phyloP scores from a whole-genome alignment of 2,113 vertebrate genomes.

The Camarhynchus parvulus region DNA sequence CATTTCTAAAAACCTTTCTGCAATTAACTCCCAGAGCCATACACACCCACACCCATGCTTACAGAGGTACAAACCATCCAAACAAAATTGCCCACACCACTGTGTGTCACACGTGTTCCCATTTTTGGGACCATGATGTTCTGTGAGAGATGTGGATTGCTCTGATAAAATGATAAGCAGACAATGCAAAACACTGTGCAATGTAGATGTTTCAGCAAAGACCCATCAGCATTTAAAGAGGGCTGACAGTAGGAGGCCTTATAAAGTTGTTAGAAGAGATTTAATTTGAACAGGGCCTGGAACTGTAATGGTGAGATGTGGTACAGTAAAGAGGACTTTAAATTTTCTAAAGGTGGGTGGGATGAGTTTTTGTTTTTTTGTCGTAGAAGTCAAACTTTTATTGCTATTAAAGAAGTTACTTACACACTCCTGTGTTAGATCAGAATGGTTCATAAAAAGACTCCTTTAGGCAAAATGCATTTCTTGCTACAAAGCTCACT shows the following conservation, averaged over 20 bases:
- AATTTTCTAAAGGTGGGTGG: not conserved
- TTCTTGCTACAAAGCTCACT: not conserved
- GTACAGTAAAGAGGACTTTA: not conserved
- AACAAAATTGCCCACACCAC: not conserved
- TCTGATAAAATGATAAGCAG: not conserved
- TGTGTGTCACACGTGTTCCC: not conserved
- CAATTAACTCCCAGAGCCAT: not conserved
- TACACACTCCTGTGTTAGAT: not conserved
- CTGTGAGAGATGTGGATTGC: not conserved
- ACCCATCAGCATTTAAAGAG: not conserved
- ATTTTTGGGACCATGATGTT: not conserved
- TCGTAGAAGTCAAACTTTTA: not conserved
- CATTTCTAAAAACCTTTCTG: not conserved
- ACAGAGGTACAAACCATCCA: not conserved
- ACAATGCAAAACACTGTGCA: not conserved
- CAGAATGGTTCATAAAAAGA: not conserved
- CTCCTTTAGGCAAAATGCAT: not conserved
- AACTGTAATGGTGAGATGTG: not conserved
- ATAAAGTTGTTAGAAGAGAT: not conserved
- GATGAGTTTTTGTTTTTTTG: not conserved
- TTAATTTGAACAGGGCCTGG: not conserved
- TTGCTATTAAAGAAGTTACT: not conserved
- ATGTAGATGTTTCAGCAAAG: not conserved
- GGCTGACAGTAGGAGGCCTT: not conserved
- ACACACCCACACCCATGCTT: rapidly evolving